These are phyloP conservation scores for Hemibagrus wyckioides DNA, from an alignment of 2,113 vertebrate genomes.

Conservation along the genomic window DNA sequence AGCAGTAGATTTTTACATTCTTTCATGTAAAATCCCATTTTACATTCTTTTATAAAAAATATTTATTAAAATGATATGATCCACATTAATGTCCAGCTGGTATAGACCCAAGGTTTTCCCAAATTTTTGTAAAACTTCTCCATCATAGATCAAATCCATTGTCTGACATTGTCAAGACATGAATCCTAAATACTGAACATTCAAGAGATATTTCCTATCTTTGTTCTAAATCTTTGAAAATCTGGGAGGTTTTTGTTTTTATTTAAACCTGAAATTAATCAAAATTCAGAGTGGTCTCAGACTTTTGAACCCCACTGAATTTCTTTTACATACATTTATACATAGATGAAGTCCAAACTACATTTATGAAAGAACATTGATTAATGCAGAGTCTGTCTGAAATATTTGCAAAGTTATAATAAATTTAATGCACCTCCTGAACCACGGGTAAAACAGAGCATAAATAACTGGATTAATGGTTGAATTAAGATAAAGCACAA, in stretches of 20 bases:
- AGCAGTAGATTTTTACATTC: background rate
- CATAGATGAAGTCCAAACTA: background rate
- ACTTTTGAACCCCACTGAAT: background rate
- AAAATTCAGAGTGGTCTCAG: background rate
- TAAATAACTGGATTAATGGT: constrained; percentile 4
- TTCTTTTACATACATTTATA: background rate
- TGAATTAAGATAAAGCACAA: background rate
- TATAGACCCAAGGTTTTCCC: background rate
- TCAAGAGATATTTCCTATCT: background rate
- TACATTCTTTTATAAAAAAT: too few species aligned
- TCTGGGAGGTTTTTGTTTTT: too few species aligned
- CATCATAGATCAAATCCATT: background rate
- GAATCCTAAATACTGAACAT: background rate
- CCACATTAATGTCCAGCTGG: background rate
- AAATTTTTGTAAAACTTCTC: background rate
- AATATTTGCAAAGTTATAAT: background rate
- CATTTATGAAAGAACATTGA: constrained; percentile 23
- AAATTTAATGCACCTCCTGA: constrained; percentile 28
- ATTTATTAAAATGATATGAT: background rate
- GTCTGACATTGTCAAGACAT: background rate
- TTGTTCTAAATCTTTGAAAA: background rate
- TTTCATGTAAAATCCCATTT: too few species aligned
- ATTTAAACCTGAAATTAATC: too few species aligned
- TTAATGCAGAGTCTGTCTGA: constrained; percentile 20
- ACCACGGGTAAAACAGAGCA: background rate